Base-by-base conservation (phyloP, 2,797 vertebrate genomes). In the Artibeus jamaicensis region DNA sequence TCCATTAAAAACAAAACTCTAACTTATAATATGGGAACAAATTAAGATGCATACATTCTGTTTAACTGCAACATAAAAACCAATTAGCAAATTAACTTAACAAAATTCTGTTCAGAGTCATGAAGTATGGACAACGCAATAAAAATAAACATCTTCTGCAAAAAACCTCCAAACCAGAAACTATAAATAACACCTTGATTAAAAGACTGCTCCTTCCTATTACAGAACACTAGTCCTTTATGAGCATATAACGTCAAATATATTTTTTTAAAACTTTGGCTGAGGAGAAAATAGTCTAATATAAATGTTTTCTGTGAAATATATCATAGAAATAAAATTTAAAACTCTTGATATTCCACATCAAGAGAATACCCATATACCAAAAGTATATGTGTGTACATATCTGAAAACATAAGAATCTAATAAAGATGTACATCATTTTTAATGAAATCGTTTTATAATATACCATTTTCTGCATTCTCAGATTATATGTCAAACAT, bases 391-490 rank as follows among this genome's bases (percentile, higher is more conserved):
- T 14, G 39, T 67, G 19, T 77, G 21, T 46, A 44, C 34, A 32
- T 39, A 57, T 26, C 18, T 46, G 18, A 7, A 48, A 15, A 89
- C 37, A 71, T 9, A 48, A 74, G 12, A 32, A 26, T 83, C 37
- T 77, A 86, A 83, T 34, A 85, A 82, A 26, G 71, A 9, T 79
- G 12, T 74, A 92, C 55, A 42, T 4, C 6, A 94, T 42, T 76
- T 92, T 95, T 84, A 96, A 87, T 85, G 11, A 93, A 89, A 78
- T 89, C 94, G 81, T 95, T 95, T 71, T 89, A 44, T 90, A 95
- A 95, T 32, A 44, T 24, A 67, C 1, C 86, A 8, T 94, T 94
- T 92, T 44, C 44, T 67, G 29, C 8, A 92, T 76, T 95, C 34
- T 96, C 79, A 77, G 44, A 86, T 67, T 82, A 8, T 83, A 83